phyloP scores from a whole-genome alignment of 2,888 invertebrate species.

The Tyria jacobaeae region DNA sequence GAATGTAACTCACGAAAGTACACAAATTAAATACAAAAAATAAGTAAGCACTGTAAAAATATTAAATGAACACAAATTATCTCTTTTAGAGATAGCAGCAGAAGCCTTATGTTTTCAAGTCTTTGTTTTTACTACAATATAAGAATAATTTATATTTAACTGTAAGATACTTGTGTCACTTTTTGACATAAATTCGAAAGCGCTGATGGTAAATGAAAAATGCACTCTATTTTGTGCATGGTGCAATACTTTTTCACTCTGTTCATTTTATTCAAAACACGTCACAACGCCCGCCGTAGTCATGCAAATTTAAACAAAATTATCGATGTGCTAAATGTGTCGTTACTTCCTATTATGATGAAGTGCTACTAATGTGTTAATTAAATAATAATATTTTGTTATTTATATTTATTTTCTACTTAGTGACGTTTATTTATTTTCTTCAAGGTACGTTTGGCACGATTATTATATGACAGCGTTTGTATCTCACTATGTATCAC shows the following conservation, averaged over 20 bases:
- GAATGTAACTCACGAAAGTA: too few relatives aligned
- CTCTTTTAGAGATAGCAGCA: too few relatives aligned
- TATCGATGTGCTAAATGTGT: conserved; percentile 3
- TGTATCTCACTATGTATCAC: neutral
- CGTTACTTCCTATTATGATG: conserved; percentile 2
- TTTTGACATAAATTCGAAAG: neutral
- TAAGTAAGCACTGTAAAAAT: too few relatives aligned
- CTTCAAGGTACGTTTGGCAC: neutral
- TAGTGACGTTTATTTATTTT: neutral
- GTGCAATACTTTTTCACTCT: neutral
- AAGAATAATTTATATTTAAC: neutral
- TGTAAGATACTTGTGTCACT: neutral
- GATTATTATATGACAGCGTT: neutral
- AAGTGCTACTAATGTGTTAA: neutral
- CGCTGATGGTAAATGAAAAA: neutral
- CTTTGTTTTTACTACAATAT: neutral
- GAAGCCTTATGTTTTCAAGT: too few relatives aligned
- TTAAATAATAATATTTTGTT: neutral
- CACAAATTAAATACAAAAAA: too few relatives aligned
- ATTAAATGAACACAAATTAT: too few relatives aligned
- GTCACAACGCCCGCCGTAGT: neutral
- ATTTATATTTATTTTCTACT: neutral
- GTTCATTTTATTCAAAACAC: neutral
- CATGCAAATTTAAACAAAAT: neutral
- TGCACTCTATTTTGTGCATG: neutral